Evolutionary conservation across 2,113 vertebrate genomes (phyloP), one percentile per base, ranked within the genome.

Genomic region (Bubo scandiacus): DNA sequence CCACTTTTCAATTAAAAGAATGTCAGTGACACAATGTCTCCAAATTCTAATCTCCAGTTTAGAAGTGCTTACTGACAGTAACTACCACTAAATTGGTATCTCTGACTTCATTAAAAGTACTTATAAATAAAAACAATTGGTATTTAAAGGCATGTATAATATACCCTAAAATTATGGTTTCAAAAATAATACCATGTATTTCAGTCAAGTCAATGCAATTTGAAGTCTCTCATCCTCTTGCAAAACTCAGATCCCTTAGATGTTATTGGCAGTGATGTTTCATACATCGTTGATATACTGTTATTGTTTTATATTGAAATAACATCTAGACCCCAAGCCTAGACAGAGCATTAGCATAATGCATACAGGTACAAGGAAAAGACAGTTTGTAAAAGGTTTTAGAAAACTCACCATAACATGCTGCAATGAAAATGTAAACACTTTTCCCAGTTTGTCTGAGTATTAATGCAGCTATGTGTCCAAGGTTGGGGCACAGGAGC

Each of bases 1-100:
- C 43, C 66, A 83, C 79, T 86, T 92, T 85, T 94, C 82, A 63
- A 62, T 78, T 91, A 47, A 73, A 88, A 88, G 92, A 81, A 71
- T 70, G 14, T 10, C 55, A 84, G 7, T 74, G 91, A 89, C 68
- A 94, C 51, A 86, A 78, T 40, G 29, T 61, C 61, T 95, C 61
- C 52, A 25, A 88, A 29, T 74, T 81, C 27, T 84, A 58, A 67
- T 72, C 59, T 71, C 15, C 47, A 67, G 13, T 74, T 84, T 63
- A 1, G 2, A 96, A 83, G 15, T 55, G 10, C n/a, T 90, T 78
- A 63, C 30, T 74, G 32, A 63, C 71, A 45, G 19, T 20, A 67
- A 82, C 43, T 45, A 45, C 43, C 43, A 45, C 43, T 45, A 17
- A 45, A 45, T 12, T 74, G 17, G 15, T 55, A 38, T 55, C 63